Evolutionary conservation across 2,113 vertebrate genomes (phyloP), one percentile per base, ranked within the genome.

Genomic region (Brachyistius frenatus): DNA sequence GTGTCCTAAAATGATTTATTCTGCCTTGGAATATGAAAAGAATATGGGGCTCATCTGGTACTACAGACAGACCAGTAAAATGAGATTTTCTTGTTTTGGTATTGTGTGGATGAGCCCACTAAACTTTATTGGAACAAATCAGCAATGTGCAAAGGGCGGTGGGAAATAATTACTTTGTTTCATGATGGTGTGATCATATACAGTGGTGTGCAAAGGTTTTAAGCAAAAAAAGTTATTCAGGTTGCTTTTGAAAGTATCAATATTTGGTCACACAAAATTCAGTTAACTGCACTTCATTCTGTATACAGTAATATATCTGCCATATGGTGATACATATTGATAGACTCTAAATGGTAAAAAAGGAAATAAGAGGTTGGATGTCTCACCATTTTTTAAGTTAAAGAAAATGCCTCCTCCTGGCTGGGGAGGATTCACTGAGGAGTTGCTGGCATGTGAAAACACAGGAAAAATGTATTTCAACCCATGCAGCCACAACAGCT

Each of bases 401-500:
- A 76, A 32, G 35, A 56, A 66, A 72, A 49, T 62, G 52, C 30
- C n/a, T 73, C 49, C 66, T 64, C 4, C 32, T 53, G 62, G 35
- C 76, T 46, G 52, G n/a, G 65, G 14, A 47, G 50, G 53, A 76
- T 78, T 79, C 76, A 75, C 76, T 55, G 49, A 82, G 81, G 76
- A 72, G 54, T 60, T 23, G 5, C 63, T 68, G 61, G 66, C 64
- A 55, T 7, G 37, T 49, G 37, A 53, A 56, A 79, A 83, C 78
- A 82, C 63, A 76, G 54, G 64, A 58, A 15, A 63, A 78, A 82
- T 88, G 76, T 75, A 87, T 88, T 91, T 78, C 70, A 66, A 36
- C 53, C 73, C 66, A 64, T 74, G 62, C 60, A 39, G 64, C 65
- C 33, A 78, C 80, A 73, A 63, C 60, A 36, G 68, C 69, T 78